Evolutionary conservation across 2,797 vertebrate species (phyloP), one percentile per base, ranked within the genome.

Genomic region (Vipera latastei): DNA sequence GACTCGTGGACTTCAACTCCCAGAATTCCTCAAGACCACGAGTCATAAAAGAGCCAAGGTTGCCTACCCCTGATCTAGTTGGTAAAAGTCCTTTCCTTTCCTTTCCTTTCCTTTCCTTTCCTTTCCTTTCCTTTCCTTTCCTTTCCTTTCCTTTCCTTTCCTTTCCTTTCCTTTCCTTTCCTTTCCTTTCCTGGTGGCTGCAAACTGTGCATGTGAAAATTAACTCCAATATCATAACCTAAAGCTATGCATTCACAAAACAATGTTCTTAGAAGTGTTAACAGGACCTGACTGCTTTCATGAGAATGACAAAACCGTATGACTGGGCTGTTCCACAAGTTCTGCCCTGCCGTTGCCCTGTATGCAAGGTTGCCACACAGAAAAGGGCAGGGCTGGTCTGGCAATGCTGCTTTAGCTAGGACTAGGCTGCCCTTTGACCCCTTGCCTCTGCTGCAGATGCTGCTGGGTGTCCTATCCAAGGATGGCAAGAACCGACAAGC

Each of bases 201-300:
- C 59, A 85, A 86, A 89, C 88, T 95, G 56, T 51, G 1, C 92
- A 91, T 88, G 92, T 94, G 95, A 91, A 95, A 93, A 94, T 96
- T 95, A 96, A 95, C 91, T 94, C 94, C 28, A 48, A 1, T 1
- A 93, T 25, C 94, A 90, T 92, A 28, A 91, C 91, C 55, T 16
- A 86, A 87, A 95, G 93, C 93, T 90, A 92, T 2, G 44, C 63
- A 93, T 86, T 92, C 93, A 93, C 86, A 94, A 95, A 91, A 65
- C 1, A 83, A 0, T 83, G 18, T 28, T 78, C 92, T 92, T 78
- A 83, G 38, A 38, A 83, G 38, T 12, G 38, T 83, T 83, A 48
- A 48, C 25, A 48, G 73, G 38, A 48, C 25, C 73, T 48, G 4
- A 4, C 73, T 48, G 38, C 38, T 83, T 83, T 83, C 12, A 83